Base-by-base conservation (phyloP, 2,888 invertebrate genomes). In the Aproaerema taeniolella region DNA sequence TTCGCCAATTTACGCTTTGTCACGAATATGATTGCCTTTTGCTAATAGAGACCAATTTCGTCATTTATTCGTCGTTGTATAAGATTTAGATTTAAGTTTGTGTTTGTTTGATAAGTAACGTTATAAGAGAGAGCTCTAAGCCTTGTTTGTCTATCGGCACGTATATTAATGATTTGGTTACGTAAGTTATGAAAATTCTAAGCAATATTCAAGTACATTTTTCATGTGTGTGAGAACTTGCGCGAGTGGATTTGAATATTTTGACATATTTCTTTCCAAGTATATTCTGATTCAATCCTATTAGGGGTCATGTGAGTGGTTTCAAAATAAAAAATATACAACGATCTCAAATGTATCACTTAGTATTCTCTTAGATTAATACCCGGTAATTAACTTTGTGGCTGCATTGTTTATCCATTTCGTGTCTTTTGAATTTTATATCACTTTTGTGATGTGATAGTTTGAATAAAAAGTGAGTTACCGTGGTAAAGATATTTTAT, bases 161-260 rank as follows among this genome's bases (percentile, higher is more conserved):
- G 26, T 20, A 4, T 20, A 20, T 20, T 6, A 28, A 28, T 24
- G 5, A 24, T 46, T 45, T 28, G 15, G 47, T 51, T 51, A 20
- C 46, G 41, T 63, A 56, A 61, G 49, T 60, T 66, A 63, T 67
- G 70, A 52, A 64, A 64, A 66, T 55, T 61, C 49, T 71, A 78
- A 82, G 82, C 78, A 82, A 82, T 81, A 82, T 64, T 63, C 54
- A 55, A 20, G 7, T 50, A 57, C 41, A 46, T 55, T 47, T 54
- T 48, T 55, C 42, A 44, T 42, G 39, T 48, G 40, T 49, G 38
- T 25, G 25, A 14, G 9, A 1, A 25, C n/a, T 34, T 24, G 7
- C 2, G 25, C 16, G 3, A 25, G 14, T 34, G 17, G 3, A 24
- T 26, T 34, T 24, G 25, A 35, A 13, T 13, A 16, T 33, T 33